phyloP scores from a whole-genome alignment of 2,113 vertebrate species.

The Phaethornis superciliosus region DNA sequence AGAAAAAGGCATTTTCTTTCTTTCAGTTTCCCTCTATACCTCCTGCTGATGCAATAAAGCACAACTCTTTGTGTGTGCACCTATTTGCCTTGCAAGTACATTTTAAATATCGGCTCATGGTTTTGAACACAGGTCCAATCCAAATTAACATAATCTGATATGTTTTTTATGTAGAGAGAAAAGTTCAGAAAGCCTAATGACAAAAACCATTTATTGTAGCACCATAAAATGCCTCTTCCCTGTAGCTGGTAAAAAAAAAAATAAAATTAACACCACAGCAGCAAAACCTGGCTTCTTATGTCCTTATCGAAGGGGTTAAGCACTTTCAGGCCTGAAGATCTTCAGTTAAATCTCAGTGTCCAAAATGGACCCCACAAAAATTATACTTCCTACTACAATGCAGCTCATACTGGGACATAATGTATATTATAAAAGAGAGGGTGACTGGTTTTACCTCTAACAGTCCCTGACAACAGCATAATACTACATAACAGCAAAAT shows the following conservation, averaged over 20 bases:
- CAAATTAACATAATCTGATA: not conserved
- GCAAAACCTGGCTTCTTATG: not conserved
- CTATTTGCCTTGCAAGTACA: not conserved
- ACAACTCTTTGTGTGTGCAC: not conserved
- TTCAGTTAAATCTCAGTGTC: not conserved
- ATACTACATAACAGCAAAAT: slow-evolving; percentile 83
- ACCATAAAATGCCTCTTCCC: not conserved
- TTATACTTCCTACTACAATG: not conserved
- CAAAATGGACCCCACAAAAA: not conserved
- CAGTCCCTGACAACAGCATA: slow-evolving; percentile 38
- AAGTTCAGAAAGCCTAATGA: not conserved
- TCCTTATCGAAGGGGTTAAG: not conserved
- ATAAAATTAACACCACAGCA: no score
- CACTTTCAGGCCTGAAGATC: not conserved
- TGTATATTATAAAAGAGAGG: not conserved
- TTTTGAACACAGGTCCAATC: not conserved
- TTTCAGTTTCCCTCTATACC: no score
- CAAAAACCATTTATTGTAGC: not conserved
- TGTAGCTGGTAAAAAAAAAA: not conserved
- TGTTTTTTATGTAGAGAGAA: not conserved
- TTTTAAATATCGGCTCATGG: not conserved
- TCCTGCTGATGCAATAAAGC: not conserved
- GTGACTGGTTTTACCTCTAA: not conserved
- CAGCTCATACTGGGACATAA: not conserved
- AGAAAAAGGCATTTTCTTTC: not conserved